Evolutionary conservation across 2,888 invertebrate species (phyloP).

Genomic region (Protonemura montana): DNA sequence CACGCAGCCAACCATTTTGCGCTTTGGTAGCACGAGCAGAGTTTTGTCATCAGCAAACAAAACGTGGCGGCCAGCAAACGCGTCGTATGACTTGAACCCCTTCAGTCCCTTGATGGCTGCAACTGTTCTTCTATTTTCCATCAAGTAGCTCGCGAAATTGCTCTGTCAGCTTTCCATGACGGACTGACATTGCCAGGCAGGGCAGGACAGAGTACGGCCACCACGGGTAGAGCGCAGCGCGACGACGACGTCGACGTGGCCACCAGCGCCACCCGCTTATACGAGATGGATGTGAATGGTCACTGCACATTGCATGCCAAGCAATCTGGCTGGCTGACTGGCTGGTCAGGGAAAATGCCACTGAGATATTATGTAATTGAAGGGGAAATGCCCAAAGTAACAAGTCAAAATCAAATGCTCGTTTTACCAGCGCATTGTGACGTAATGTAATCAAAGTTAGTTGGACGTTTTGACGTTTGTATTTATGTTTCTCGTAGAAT

Average conservation of each 20-base stretch:
- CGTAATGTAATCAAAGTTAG: constrained; percentile 33
- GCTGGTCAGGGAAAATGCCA: background rate
- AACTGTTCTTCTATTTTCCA: constrained; percentile 43
- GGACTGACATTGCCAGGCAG: constrained; percentile 39
- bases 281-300: constrained; percentile 45
- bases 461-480: constrained; percentile 32
- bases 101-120: constrained; percentile 24
- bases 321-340: background rate
- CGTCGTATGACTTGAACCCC: constrained; percentile 18
- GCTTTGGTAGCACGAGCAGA: background rate
- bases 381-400: constrained; percentile 37
- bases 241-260: background rate
- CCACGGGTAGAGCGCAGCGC: background rate
- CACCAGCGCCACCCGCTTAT: background rate
- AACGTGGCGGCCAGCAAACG: background rate
- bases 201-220: constrained; percentile 18
- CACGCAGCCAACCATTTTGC: background rate
- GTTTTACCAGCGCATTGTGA: background rate
- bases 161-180: constrained; percentile 47
- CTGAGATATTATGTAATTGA: constrained; percentile 34
- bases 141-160: constrained; percentile 47
- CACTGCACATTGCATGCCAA: constrained; percentile 31
- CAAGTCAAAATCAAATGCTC: constrained; percentile 27
- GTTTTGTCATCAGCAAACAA: constrained; percentile 28
- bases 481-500: background rate